Conservation (phyloP, 1,140 invertebrate species). For the Holotrichia oblita region DNA sequence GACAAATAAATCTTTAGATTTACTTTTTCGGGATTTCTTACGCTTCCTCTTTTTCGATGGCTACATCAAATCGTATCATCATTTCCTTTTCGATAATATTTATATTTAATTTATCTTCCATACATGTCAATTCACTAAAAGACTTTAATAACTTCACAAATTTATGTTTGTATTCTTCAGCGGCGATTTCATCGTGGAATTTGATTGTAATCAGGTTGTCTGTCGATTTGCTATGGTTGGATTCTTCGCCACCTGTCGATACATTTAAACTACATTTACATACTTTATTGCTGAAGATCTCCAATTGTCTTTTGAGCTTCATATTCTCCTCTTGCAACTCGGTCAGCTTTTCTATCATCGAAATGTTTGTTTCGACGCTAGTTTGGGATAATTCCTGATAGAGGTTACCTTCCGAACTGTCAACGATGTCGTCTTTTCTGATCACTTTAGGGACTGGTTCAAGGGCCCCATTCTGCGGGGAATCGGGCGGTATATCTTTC, state of each 20-base stretch:
- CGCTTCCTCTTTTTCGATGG: constrained; percentile 48
- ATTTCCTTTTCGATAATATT: not conserved
- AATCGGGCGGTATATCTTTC: constrained; percentile 44
- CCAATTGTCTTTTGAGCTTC: constrained; percentile 21
- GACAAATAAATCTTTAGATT: constrained; percentile 54
- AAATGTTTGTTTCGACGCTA: constrained; percentile 25
- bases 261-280: constrained; percentile 37
- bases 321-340: constrained; percentile 41
- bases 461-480: constrained; percentile 24
- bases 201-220: constrained; percentile 47
- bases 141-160: constrained; percentile 51
- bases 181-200: constrained; percentile 47
- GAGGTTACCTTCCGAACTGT: not conserved
- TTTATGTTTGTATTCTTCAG: constrained; percentile 51
- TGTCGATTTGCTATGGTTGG: not conserved
- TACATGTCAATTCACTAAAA: constrained; percentile 48
- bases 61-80: constrained; percentile 18
- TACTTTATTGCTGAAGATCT: not conserved
- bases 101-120: constrained; percentile 39
- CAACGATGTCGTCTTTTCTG: constrained; percentile 30
- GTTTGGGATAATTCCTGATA: constrained; percentile 23
- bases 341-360: constrained; percentile 30
- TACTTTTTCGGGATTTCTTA: constrained; percentile 46
- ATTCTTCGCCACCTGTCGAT: not conserved
- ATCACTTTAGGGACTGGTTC: constrained; percentile 48